These are phyloP conservation scores for Agrochola lota DNA, from an alignment of 2,888 invertebrate species.

Conservation along the genomic window DNA sequence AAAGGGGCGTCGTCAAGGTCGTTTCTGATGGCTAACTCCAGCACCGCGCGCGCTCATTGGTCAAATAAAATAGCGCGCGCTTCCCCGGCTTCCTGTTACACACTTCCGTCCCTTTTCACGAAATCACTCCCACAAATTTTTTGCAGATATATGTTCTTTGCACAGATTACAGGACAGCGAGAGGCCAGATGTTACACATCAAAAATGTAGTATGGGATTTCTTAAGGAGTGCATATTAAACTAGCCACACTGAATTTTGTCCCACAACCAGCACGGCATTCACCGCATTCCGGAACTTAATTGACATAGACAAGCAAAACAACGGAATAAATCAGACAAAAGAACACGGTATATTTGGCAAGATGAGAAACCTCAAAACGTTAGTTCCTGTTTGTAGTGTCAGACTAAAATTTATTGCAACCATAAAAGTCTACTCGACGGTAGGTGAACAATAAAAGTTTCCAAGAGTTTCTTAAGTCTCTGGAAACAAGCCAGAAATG, in stretches of 20 bases:
- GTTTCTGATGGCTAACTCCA: too few relatives aligned
- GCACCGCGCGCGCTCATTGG: too few relatives aligned
- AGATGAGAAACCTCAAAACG: constrained; percentile 41
- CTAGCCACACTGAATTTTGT: background rate
- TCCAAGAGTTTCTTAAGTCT: constrained; percentile 30
- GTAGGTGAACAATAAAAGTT: constrained; percentile 29
- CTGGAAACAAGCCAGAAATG: constrained; percentile 31
- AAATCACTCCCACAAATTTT: too few relatives aligned
- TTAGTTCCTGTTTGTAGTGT: constrained; percentile 25
- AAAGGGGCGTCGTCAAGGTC: too few relatives aligned
- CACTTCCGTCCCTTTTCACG: too few relatives aligned
- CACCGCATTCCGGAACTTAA: background rate
- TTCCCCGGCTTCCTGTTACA: too few relatives aligned
- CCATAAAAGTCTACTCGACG: constrained; percentile 32
- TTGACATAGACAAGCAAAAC: background rate
- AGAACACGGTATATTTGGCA: constrained; percentile 27
- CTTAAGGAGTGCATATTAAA: background rate
- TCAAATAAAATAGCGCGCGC: too few relatives aligned
- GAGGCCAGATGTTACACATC: too few relatives aligned
- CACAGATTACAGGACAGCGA: too few relatives aligned
- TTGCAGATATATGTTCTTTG: too few relatives aligned
- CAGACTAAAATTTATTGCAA: constrained; percentile 13
- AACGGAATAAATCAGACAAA: constrained; percentile 1
- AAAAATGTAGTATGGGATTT: too few relatives aligned
- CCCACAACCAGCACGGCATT: background rate